Conservation (phyloP, 1,140 invertebrate species). For the Drosophila kepulauana region DNA sequence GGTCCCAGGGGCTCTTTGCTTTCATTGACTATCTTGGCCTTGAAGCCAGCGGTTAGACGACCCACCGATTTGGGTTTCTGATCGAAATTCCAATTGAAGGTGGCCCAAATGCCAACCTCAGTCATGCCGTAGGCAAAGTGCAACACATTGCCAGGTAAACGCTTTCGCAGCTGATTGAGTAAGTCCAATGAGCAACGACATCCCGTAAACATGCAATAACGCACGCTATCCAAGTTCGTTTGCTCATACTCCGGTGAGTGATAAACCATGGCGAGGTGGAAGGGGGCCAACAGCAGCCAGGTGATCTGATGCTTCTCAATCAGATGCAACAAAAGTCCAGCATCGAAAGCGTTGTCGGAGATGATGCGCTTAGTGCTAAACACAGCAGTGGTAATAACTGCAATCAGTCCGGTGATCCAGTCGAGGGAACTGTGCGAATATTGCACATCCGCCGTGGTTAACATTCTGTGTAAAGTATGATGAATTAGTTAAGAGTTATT, state of each 20-base stretch:
- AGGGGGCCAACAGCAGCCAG: slow-evolving; percentile 4
- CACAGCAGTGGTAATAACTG: slow-evolving; percentile 25
- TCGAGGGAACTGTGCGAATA: slow-evolving; percentile 38
- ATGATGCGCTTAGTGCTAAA: slow-evolving; percentile 45
- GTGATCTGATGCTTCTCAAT: slow-evolving; percentile 49
- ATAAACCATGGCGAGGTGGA: slow-evolving; percentile 3
- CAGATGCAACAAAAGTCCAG: background rate
- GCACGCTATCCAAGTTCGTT: slow-evolving; percentile 28
- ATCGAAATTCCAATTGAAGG: slow-evolving; percentile 32
- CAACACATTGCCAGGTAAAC: slow-evolving; percentile 20
- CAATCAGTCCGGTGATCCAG: slow-evolving; percentile 47
- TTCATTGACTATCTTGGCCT: slow-evolving; percentile 35
- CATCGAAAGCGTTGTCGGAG: slow-evolving; percentile 35
- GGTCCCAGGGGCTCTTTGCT: slow-evolving; percentile 40
- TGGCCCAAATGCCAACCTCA: slow-evolving; percentile 10
- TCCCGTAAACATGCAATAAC: slow-evolving; percentile 22
- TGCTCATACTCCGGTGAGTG: slow-evolving; percentile 3
- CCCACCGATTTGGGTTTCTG: slow-evolving; percentile 40
- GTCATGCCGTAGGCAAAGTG: slow-evolving; percentile 37
- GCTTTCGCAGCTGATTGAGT: slow-evolving; percentile 16
- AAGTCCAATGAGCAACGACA: slow-evolving; percentile 15
- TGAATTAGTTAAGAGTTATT: background rate
- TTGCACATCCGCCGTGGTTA: slow-evolving; percentile 23
- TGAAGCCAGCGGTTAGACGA: slow-evolving; percentile 5
- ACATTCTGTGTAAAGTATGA: background rate